These are phyloP conservation scores for Borostomias antarcticus DNA, from an alignment of 2,797 vertebrate genomes.

Conservation along the genomic window DNA sequence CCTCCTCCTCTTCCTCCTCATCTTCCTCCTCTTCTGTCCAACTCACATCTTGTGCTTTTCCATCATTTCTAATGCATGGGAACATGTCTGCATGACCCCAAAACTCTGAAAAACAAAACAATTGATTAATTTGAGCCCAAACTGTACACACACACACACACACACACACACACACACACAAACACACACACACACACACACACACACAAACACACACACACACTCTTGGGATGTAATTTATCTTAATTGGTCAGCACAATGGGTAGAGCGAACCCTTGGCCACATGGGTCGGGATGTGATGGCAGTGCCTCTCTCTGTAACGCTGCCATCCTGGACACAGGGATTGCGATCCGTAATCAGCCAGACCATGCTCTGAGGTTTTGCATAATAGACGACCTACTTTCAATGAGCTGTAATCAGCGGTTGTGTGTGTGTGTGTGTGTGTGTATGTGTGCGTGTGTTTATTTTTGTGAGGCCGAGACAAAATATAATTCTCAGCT, in stretches of 20 bases:
- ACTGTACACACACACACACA: background rate
- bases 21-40: background rate
- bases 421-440: conserved; percentile 21
- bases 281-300: conserved; percentile 26
- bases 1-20: background rate
- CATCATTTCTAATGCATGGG: background rate
- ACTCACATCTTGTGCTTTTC: background rate
- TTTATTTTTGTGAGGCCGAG: conserved; percentile 55
- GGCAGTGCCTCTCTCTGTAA: conserved; percentile 37
- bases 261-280: conserved; percentile 42
- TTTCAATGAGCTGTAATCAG: conserved; percentile 57
- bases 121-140: background rate
- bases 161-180: conserved; percentile 6
- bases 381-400: conserved; percentile 47
- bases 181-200: background rate
- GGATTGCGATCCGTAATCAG: conserved; percentile 50
- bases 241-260: conserved; percentile 50
- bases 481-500: conserved; percentile 52
- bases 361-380: conserved; percentile 50
- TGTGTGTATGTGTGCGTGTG: conserved; percentile 60
- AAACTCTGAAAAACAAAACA: background rate
- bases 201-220: conserved; percentile 7
- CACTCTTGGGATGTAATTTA: conserved; percentile 18
- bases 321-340: conserved; percentile 35
- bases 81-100: too few relatives aligned